These are phyloP conservation scores for Pangasius sanitwongsei DNA, from an alignment of 2,797 vertebrate genomes.

Conservation along the genomic window DNA sequence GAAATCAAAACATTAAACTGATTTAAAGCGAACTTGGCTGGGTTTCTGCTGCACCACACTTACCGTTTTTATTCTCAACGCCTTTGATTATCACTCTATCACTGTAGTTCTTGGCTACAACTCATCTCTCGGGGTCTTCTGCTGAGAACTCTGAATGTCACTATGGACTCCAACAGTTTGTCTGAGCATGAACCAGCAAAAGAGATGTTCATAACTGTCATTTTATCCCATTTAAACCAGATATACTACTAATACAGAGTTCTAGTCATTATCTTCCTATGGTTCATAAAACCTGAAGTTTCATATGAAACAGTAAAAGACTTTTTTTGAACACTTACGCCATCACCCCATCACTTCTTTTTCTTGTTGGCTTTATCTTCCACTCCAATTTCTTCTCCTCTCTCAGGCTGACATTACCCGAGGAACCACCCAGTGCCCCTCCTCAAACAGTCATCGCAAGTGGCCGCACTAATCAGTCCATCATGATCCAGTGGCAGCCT, in stretches of 20 bases:
- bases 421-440: slow-evolving; percentile 93
- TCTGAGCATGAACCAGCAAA: not conserved
- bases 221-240: slow-evolving; percentile 23
- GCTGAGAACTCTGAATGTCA: slow-evolving; percentile 27
- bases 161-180: slow-evolving; percentile 6
- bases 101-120: slow-evolving; percentile 35
- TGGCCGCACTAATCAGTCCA: slow-evolving; percentile 96
- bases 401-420: slow-evolving; percentile 87
- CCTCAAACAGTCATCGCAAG: slow-evolving; percentile 96
- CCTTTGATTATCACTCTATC: slow-evolving; percentile 69
- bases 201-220: not conserved
- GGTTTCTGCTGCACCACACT: slow-evolving; percentile 63
- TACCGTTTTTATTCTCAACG: slow-evolving; percentile 63
- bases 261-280: slow-evolving; percentile 23
- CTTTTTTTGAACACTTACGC: slow-evolving; percentile 2
- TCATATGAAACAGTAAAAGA: slow-evolving; percentile 12
- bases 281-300: not conserved
- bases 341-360: not conserved
- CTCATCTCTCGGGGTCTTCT: slow-evolving; percentile 27
- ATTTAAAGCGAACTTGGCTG: slow-evolving; percentile 69
- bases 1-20: slow-evolving; percentile 81
- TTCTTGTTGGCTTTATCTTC: slow-evolving; percentile 36
- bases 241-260: not conserved
- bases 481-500: slow-evolving; percentile 98
- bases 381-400: not conserved